Conservation (phyloP, 2,113 vertebrate species). For the Mohoua ochrocephala region DNA sequence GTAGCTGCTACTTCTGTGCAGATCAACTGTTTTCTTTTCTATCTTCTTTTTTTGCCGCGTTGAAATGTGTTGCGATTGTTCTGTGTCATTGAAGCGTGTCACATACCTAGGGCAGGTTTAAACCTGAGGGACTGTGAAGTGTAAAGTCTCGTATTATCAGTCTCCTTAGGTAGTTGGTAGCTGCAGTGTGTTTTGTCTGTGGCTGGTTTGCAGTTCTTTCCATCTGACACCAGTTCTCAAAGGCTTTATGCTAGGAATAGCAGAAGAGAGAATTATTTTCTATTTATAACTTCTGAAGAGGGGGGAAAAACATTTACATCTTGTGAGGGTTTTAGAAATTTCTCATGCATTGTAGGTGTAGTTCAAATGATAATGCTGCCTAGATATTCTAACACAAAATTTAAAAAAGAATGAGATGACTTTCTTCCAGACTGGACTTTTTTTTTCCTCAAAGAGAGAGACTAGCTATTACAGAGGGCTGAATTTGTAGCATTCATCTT, state of each 20-base stretch:
- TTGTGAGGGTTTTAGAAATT: neutral
- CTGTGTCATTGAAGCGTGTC: neutral
- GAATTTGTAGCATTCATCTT: slow-evolving; percentile 26
- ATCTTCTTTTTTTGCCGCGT: neutral
- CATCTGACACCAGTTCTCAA: neutral
- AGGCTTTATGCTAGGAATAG: neutral
- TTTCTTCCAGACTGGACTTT: neutral
- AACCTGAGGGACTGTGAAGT: neutral
- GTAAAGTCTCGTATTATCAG: neutral
- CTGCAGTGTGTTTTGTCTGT: neutral
- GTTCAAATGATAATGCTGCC: slow-evolving; percentile 16
- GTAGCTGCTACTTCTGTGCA: neutral
- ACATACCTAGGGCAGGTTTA: neutral
- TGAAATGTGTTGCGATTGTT: neutral
- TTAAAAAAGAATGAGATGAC: neutral
- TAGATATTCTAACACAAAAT: slow-evolving; percentile 8
- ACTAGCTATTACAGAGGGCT: neutral
- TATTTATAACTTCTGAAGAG: slow-evolving; percentile 2
- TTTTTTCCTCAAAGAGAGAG: neutral
- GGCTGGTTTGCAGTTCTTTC: neutral
- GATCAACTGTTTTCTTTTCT: neutral
- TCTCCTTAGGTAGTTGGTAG: neutral
- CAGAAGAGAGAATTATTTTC: neutral
- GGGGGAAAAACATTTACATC: neutral
- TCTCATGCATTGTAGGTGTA: neutral